Conservation (phyloP, 53 echinoderm and acorn worm species). For the Echinometra lucunter region DNA sequence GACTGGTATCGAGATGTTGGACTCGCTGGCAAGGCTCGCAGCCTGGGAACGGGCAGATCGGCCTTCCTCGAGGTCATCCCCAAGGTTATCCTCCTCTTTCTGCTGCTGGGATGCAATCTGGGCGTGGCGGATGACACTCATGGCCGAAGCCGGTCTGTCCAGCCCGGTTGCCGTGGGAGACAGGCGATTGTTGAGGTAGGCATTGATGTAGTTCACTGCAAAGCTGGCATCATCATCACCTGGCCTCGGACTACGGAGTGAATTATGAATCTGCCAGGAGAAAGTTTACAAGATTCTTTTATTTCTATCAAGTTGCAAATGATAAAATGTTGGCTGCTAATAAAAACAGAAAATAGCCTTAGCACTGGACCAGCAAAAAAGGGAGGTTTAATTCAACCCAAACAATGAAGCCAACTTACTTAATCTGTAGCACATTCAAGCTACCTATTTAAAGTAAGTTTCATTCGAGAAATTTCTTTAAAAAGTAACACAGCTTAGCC, state of each 20-base stretch:
- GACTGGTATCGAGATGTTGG: conserved; percentile 8
- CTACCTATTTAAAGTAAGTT: too few relatives aligned
- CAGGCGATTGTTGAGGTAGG: conserved; percentile 74
- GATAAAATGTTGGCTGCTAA: too few relatives aligned
- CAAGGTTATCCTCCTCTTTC: conserved; percentile 11
- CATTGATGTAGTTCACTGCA: conserved; percentile 71
- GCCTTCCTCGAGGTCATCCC: not conserved
- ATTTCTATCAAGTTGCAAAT: not conserved
- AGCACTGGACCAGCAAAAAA: too few relatives aligned
- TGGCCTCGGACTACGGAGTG: conserved; percentile 51
- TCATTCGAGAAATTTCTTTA: too few relatives aligned
- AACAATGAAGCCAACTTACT: too few relatives aligned
- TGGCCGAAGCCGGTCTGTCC: conserved; percentile 83
- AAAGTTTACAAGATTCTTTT: not conserved
- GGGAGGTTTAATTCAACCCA: too few relatives aligned
- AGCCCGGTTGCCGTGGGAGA: conserved; percentile 70
- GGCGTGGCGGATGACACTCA: conserved; percentile 74
- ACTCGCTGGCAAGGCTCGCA: conserved; percentile 44
- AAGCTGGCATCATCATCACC: conserved; percentile 70
- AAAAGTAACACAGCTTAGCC: too few relatives aligned
- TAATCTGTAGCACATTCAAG: too few relatives aligned
- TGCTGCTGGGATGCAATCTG: conserved; percentile 50
- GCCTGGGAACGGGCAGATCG: conserved; percentile 25
- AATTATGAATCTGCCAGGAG: conserved; percentile 51
- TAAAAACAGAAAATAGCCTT: too few relatives aligned